Conservation (phyloP, 1,140 invertebrate genomes). For the Euura lappo region DNA sequence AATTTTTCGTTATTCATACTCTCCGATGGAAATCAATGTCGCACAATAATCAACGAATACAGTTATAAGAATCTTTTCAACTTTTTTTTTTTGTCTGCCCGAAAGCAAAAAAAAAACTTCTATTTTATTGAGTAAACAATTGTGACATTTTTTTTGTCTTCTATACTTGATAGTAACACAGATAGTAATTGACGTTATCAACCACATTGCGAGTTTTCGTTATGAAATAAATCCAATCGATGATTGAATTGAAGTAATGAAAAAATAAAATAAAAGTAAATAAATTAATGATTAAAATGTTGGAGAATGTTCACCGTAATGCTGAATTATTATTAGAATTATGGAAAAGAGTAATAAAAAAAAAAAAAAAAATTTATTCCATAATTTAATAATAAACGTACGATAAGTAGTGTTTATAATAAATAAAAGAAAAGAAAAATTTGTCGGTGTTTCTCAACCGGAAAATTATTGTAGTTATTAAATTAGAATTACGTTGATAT, state of each 20-base stretch:
- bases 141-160: too few relatives aligned
- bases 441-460: slow-evolving; percentile 45
- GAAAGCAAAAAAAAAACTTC: too few relatives aligned
- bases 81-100: too few relatives aligned
- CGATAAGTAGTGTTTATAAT: slow-evolving; percentile 36
- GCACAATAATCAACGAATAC: too few relatives aligned
- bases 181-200: too few relatives aligned
- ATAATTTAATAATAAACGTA: slow-evolving; percentile 33
- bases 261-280: slow-evolving; percentile 21
- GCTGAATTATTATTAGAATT: slow-evolving; percentile 26
- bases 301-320: slow-evolving; percentile 54
- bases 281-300: slow-evolving; percentile 23
- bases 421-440: slow-evolving; percentile 7
- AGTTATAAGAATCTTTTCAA: too few relatives aligned
- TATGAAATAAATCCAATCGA: slow-evolving; percentile 53
- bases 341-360: not conserved
- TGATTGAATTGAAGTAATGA: slow-evolving; percentile 47
- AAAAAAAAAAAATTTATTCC: slow-evolving; percentile 11
- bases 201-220: slow-evolving; percentile 38
- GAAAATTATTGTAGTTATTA: slow-evolving; percentile 9
- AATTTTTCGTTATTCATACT: slow-evolving; percentile 40
- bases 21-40: slow-evolving; percentile 24
- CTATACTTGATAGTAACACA: too few relatives aligned
- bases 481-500: not conserved
- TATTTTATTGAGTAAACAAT: too few relatives aligned